Evolutionary conservation across 2,797 vertebrate genomes (phyloP).

Genomic region (Champsocephalus gunnari): DNA sequence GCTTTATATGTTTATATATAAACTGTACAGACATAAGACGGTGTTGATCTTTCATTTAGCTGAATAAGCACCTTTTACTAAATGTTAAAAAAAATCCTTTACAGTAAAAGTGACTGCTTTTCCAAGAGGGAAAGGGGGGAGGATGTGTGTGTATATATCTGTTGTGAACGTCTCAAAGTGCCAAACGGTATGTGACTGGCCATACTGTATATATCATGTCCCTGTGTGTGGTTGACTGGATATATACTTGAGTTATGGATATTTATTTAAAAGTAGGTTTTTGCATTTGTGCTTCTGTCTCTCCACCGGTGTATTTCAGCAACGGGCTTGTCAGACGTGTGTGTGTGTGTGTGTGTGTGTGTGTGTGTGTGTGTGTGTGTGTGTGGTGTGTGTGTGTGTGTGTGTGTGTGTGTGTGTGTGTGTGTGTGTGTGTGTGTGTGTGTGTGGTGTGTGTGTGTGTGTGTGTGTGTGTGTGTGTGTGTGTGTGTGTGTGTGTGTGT

Average conservation of each 20-base stretch:
- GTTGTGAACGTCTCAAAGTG: no score
- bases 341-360: not conserved
- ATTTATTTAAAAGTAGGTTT: slow-evolving; percentile 19
- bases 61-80: no score
- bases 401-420: slow-evolving; percentile 29
- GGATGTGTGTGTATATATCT: no score
- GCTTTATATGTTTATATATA: not conserved
- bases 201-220: not conserved
- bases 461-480: slow-evolving; percentile 3
- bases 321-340: not conserved
- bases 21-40: not conserved
- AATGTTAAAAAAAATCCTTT: no score
- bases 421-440: slow-evolving; percentile 4
- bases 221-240: not conserved
- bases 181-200: not conserved
- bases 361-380: not conserved
- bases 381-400: slow-evolving; percentile 24
- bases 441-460: slow-evolving; percentile 25
- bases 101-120: no score
- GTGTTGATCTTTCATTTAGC: not conserved
- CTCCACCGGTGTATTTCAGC: no score
- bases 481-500: slow-evolving; percentile 25
- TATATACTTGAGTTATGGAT: not conserved
- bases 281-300: no score
- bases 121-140: not conserved